A percentile compares a stretch with the other conserved stretches of the same genome.
phyloP scores from a whole-genome alignment of 2,797 vertebrate genomes.

The Sebastolobus altivelis region DNA sequence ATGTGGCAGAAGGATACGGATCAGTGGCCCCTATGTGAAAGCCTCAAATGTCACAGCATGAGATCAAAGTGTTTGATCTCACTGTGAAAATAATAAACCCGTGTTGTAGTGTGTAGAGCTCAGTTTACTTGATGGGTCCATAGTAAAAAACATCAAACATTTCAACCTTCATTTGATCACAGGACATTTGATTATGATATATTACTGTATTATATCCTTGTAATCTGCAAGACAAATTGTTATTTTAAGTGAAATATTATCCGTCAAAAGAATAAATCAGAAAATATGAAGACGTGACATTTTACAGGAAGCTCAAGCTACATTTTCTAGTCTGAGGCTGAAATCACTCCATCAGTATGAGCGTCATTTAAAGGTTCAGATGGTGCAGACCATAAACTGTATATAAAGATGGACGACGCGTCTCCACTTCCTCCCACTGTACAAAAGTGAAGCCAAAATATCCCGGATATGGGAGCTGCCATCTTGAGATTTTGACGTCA shows the following conservation, averaged over 20 bases:
- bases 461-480: too few relatives aligned
- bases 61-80: conserved; percentile 4
- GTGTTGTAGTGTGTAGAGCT: conserved; percentile 10
- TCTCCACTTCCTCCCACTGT: too few relatives aligned
- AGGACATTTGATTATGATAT: neutral
- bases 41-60: neutral
- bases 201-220: neutral
- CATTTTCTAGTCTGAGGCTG: conserved; percentile 20
- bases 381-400: neutral
- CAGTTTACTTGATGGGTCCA: neutral
- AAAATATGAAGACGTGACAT: neutral
- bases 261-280: neutral
- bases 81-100: conserved; percentile 31
- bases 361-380: neutral
- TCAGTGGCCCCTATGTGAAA: conserved; percentile 79
- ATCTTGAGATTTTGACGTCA: too few relatives aligned
- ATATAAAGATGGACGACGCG: too few relatives aligned
- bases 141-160: neutral
- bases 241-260: neutral
- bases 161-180: neutral
- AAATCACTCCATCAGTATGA: conserved; percentile 4
- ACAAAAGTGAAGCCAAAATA: too few relatives aligned
- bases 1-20: conserved; percentile 80
- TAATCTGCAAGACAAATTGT: neutral
- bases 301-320: neutral